These are phyloP conservation scores for Amphiduros pacificus DNA, from an alignment of 2,888 invertebrate species.

Conservation along the genomic window DNA sequence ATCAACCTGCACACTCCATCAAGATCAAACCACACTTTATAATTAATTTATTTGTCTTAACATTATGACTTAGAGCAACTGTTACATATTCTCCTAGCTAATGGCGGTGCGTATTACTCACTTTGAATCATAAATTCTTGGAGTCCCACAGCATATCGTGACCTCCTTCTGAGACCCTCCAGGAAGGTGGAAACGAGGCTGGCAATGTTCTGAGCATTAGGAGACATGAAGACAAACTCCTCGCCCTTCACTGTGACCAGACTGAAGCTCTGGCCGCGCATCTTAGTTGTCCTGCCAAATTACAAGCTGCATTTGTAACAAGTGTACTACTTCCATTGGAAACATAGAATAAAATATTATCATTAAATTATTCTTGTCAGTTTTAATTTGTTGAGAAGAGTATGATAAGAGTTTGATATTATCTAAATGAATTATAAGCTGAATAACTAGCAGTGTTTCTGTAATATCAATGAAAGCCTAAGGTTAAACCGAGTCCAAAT, in stretches of 20 bases:
- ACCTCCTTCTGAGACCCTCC: conserved; percentile 32
- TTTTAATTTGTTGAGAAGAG: too few species aligned
- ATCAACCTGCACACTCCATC: too few species aligned
- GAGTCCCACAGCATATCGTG: conserved; percentile 31
- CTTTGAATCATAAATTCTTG: conserved; percentile 32
- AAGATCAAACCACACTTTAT: too few species aligned
- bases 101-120: not conserved
- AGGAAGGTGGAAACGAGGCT: conserved; percentile 31
- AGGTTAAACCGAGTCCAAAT: too few species aligned
- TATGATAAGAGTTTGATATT: not conserved
- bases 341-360: too few species aligned
- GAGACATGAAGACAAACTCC: conserved; percentile 31
- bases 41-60: too few species aligned
- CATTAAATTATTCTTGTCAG: too few species aligned
- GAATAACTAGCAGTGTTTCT: not conserved
- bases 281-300: conserved; percentile 24
- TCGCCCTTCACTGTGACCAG: conserved; percentile 32
- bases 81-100: not conserved
- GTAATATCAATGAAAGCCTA: too few species aligned
- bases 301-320: too few species aligned
- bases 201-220: conserved; percentile 31
- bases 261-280: conserved; percentile 23
- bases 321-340: too few species aligned
- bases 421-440: not conserved
- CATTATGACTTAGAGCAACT: too few species aligned